Percentiles rank a stretch among this genome's conserved stretches.
These are phyloP conservation scores for Sphenopsis melanotis DNA, from an alignment of 2,797 vertebrate genomes.

Conservation along the genomic window DNA sequence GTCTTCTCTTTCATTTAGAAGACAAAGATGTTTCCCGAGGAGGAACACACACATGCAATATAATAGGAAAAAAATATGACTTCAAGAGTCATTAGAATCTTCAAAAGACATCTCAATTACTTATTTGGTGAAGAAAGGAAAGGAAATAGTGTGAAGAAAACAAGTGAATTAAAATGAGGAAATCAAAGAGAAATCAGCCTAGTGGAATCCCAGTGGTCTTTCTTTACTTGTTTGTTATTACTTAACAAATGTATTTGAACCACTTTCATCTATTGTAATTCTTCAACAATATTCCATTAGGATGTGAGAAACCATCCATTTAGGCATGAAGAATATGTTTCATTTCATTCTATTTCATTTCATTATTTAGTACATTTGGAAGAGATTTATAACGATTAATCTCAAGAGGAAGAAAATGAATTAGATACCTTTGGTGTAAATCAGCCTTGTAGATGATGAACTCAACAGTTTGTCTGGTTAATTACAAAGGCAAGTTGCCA, in stretches of 20 bases:
- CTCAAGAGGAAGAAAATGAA: slow-evolving; percentile 24
- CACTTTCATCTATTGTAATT: neutral
- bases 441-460: neutral
- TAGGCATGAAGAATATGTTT: slow-evolving; percentile 21
- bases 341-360: neutral
- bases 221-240: slow-evolving; percentile 3
- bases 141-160: neutral
- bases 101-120: neutral
- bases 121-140: neutral
- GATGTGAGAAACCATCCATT: slow-evolving; percentile 6
- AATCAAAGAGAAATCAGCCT: slow-evolving; percentile 1
- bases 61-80: neutral
- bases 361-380: slow-evolving; percentile 24
- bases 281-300: neutral
- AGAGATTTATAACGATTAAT: slow-evolving; percentile 15
- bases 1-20: neutral
- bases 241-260: neutral
- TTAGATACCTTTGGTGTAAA: slow-evolving; percentile 15
- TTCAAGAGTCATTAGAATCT: neutral
- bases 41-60: neutral
- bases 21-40: neutral
- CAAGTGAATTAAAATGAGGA: neutral
- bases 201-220: neutral
- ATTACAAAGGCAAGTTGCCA: neutral
- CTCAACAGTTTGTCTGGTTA: neutral